phyloP scores from a whole-genome alignment of 2,113 vertebrate species.

The Rhinoderma darwinii region DNA sequence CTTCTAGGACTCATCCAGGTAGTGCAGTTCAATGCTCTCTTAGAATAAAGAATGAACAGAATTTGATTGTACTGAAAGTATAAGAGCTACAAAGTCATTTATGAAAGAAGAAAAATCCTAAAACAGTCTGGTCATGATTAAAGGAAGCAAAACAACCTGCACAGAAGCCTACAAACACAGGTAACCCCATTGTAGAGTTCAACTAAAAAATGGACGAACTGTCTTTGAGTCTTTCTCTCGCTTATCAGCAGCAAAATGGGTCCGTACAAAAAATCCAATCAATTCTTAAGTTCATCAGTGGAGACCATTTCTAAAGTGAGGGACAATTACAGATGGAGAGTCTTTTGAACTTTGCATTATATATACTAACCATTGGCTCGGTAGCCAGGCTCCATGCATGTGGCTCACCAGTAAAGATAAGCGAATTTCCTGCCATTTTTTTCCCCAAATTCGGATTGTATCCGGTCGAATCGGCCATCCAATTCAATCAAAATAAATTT shows the following conservation, averaged over 20 bases:
- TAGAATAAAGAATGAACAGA: not conserved
- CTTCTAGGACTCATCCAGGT: too few relatives aligned
- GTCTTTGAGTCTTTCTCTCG: not conserved
- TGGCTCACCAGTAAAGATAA: too few relatives aligned
- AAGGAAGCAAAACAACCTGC: not conserved
- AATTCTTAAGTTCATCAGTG: not conserved
- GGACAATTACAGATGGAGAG: too few relatives aligned
- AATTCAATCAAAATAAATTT: too few relatives aligned
- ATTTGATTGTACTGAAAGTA: not conserved
- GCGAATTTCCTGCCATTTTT: too few relatives aligned
- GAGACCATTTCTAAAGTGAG: too few relatives aligned
- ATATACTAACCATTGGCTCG: too few relatives aligned
- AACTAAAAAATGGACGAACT: not conserved
- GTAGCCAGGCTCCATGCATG: too few relatives aligned
- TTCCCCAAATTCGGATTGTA: too few relatives aligned
- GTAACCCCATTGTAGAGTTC: conserved; percentile 7
- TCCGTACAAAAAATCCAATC: not conserved
- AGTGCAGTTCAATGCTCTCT: not conserved
- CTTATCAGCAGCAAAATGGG: not conserved
- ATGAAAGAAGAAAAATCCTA: not conserved
- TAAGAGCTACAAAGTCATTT: not conserved
- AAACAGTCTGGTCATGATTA: not conserved
- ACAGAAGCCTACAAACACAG: not conserved
- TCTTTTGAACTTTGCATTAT: too few relatives aligned
- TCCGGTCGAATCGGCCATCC: too few relatives aligned